Evolutionary conservation across 2,797 vertebrate species (phyloP), one percentile per base, ranked within the genome.

Genomic region (Anguilla megastoma): DNA sequence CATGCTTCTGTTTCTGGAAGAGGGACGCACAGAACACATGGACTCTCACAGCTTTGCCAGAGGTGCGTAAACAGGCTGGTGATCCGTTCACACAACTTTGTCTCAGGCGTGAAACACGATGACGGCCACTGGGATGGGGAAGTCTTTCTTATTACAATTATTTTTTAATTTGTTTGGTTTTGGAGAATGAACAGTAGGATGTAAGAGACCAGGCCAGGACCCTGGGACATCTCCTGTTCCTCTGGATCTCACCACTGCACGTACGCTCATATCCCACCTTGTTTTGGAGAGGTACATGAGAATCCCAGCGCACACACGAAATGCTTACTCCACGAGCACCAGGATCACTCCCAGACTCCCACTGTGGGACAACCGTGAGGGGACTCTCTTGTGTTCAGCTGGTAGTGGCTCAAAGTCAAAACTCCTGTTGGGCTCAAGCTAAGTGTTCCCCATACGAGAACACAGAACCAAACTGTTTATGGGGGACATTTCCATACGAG

Each of bases 341-440:
- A 88, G 88, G 94, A 93, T 94, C 86, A 93, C 85, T 90, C 91
- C 92, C 93, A 93, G 91, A 71, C 85, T 12, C 63, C 4, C 66
- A 52, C 60, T 33, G 54, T 45, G 90, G 87, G 86, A 79, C 88
- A 88, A 86, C 91, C 36, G 88, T 2, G 87, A 90, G 91, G 56
- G 52, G 27, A 41, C 27, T 83, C 54, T 87, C 56, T 83, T 10
- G 30, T 30, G 41, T 45, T 66, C 60, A 24, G 50, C 90, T 48
- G 89, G 92, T 93, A 93, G 94, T 87, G 85, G 90, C 9, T 89
- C 89, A 94, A 91, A 93, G 91, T 58, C 90, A 94, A 95, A 95
- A 89, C 90, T 90, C 92, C 92, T 95, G 93, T 89, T 89, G 69
- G 24, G 16, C 91, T 89, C 92, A 91, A 93, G 93, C 94, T 94